Conservation (phyloP, 1,140 invertebrate genomes). For the Mesaphorura yosii region DNA sequence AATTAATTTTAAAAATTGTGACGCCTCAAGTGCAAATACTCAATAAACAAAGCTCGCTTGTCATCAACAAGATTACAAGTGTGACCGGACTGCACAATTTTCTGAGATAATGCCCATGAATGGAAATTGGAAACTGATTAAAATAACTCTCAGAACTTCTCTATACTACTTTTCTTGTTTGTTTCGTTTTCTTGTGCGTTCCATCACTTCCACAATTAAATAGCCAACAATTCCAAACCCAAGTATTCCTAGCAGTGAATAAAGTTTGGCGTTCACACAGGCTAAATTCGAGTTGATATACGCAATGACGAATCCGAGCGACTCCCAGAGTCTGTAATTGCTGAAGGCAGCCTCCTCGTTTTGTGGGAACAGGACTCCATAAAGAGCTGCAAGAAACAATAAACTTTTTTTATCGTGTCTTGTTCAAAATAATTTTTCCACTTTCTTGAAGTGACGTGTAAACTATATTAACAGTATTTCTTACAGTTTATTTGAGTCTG, state of each 20-base stretch:
- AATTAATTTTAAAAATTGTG: no score
- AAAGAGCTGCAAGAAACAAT: slow-evolving; percentile 58
- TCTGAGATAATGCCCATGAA: no score
- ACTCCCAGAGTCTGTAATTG: slow-evolving; percentile 90
- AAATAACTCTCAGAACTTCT: no score
- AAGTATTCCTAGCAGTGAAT: slow-evolving; percentile 69
- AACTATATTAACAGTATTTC: slow-evolving; percentile 24
- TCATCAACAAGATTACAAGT: no score
- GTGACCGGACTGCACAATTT: no score
- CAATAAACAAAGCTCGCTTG: no score
- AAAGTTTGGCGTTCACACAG: slow-evolving; percentile 78
- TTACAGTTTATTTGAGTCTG: slow-evolving; percentile 94
- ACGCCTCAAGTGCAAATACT: no score
- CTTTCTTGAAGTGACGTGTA: not conserved
- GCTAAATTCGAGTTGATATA: slow-evolving; percentile 62
- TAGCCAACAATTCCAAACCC: slow-evolving; percentile 68
- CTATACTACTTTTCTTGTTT: not conserved
- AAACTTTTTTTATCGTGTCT: not conserved
- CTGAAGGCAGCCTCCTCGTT: slow-evolving; percentile 94
- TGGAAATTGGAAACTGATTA: no score
- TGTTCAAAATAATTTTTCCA: not conserved
- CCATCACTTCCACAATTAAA: slow-evolving; percentile 58
- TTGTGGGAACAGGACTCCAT: slow-evolving; percentile 79
- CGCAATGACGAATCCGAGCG: slow-evolving; percentile 79
- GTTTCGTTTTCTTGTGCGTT: slow-evolving; percentile 2